A percentile compares a stretch with the other conserved stretches of the same genome.
Conservation (phyloP, 1,140 invertebrate species). For the Eumaeus atala region DNA sequence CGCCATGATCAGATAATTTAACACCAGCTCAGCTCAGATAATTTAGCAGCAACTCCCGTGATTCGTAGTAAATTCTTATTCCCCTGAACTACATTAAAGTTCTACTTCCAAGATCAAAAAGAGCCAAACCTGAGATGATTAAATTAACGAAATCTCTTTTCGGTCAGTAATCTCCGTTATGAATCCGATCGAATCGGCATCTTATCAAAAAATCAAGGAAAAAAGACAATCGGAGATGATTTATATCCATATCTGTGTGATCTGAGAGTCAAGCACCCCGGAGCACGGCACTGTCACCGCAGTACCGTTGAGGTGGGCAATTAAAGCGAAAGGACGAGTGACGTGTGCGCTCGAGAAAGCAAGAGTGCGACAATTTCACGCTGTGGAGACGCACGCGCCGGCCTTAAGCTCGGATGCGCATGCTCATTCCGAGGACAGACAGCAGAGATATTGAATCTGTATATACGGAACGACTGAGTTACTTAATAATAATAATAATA, state of each 20-base stretch:
- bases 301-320: slow-evolving; percentile 44
- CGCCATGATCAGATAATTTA: too few relatives aligned
- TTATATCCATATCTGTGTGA: slow-evolving; percentile 8
- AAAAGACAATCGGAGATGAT: neutral
- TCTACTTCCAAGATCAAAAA: too few relatives aligned
- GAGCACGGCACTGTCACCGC: slow-evolving; percentile 14
- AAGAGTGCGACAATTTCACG: slow-evolving; percentile 68
- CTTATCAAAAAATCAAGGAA: slow-evolving; percentile 5
- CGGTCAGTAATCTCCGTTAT: too few relatives aligned
- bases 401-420: slow-evolving; percentile 42
- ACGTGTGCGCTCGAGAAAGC: slow-evolving; percentile 49
- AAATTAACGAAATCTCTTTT: too few relatives aligned
- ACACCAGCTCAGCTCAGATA: too few relatives aligned
- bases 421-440: slow-evolving; percentile 21
- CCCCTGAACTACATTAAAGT: too few relatives aligned
- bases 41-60: too few relatives aligned
- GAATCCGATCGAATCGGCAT: neutral
- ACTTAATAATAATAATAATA: too few relatives aligned
- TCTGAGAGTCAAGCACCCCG: slow-evolving; percentile 31
- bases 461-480: too few relatives aligned
- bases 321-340: slow-evolving; percentile 63
- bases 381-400: slow-evolving; percentile 42
- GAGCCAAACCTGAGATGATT: too few relatives aligned
- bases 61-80: too few relatives aligned
- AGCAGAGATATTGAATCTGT: slow-evolving; percentile 19